Conservation (phyloP, 1,140 invertebrate genomes). For the Drosophila ercepeae region DNA sequence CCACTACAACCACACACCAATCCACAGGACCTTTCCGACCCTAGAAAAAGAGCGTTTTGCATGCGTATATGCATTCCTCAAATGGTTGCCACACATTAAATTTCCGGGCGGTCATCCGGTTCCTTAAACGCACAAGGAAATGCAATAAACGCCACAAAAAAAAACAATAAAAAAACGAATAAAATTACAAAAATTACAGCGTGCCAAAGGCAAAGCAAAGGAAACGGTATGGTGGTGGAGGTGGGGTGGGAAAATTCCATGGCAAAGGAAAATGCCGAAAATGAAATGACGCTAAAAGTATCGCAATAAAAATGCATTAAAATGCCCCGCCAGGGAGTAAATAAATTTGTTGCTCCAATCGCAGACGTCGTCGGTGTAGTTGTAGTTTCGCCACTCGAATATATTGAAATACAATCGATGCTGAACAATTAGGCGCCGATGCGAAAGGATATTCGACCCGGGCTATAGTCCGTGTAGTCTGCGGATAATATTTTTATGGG, state of each 20-base stretch:
- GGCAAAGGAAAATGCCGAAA: slow-evolving; percentile 62
- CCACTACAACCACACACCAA: not conserved
- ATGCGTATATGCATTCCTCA: slow-evolving; percentile 47
- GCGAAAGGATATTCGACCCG: slow-evolving; percentile 5
- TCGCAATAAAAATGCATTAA: slow-evolving; percentile 77
- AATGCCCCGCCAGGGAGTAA: slow-evolving; percentile 58
- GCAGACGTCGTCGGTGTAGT: slow-evolving; percentile 15
- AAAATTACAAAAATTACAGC: slow-evolving; percentile 26
- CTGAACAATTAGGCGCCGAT: slow-evolving; percentile 65
- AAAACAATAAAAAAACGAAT: slow-evolving; percentile 24
- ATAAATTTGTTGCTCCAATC: slow-evolving; percentile 48
- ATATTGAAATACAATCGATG: slow-evolving; percentile 37
- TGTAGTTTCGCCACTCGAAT: slow-evolving; percentile 6
- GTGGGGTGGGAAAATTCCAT: slow-evolving; percentile 40
- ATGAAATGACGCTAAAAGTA: slow-evolving; percentile 68
- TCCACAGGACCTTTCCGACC: not conserved
- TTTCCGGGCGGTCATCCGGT: slow-evolving; percentile 38
- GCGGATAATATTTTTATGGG: slow-evolving; percentile 66
- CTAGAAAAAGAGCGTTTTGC: slow-evolving; percentile 22
- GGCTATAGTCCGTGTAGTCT: slow-evolving; percentile 42
- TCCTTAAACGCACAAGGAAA: slow-evolving; percentile 64
- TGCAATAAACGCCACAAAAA: slow-evolving; percentile 70
- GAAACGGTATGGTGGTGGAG: not conserved
- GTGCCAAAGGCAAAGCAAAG: slow-evolving; percentile 7
- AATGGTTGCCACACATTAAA: slow-evolving; percentile 68